Evolutionary conservation across 2,113 vertebrate species (phyloP).

Genomic region (Catharus minimus): DNA sequence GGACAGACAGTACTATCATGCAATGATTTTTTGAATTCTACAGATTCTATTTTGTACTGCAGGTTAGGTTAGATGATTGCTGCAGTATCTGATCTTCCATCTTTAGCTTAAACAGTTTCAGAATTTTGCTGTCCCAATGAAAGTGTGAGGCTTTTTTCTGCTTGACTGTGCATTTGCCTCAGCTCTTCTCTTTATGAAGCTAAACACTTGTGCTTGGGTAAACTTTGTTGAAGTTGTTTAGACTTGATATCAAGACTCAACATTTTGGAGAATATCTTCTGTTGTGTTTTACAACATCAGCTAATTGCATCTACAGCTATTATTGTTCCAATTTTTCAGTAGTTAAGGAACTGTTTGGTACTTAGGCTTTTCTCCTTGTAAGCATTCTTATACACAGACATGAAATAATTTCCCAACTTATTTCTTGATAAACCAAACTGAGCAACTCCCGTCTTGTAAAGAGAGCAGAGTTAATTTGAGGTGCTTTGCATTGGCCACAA

Average conservation of each 20-base stretch:
- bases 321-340: neutral
- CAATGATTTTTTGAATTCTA: neutral
- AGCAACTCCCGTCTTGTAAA: neutral
- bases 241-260: neutral
- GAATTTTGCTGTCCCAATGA: neutral
- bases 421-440: neutral
- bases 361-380: neutral
- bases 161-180: neutral
- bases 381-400: neutral
- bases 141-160: neutral
- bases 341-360: neutral
- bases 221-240: neutral
- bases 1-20: neutral
- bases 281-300: neutral
- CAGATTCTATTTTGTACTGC: neutral
- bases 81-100: neutral
- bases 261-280: neutral
- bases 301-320: neutral
- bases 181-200: neutral
- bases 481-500: constrained; percentile 1
- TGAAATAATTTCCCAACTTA: neutral
- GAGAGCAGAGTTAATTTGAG: neutral
- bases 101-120: neutral
- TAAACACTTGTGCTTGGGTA: neutral
- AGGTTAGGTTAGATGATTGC: neutral